Base-by-base conservation (phyloP, 2,113 vertebrate species). In the Tenrec ecaudatus region DNA sequence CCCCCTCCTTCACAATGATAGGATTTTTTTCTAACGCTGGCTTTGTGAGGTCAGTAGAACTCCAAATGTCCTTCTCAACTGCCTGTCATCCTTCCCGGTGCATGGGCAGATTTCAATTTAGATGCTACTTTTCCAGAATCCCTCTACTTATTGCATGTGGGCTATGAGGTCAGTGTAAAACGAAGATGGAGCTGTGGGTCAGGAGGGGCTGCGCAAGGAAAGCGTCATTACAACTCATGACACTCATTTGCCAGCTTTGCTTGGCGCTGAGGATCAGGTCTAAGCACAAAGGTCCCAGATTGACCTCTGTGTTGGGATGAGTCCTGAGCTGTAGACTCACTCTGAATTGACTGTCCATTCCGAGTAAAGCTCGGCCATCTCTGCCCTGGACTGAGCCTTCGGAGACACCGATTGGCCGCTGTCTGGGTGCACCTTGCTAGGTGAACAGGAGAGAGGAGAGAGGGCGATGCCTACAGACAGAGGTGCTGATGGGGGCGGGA, bases 401-500 rank as follows among this genome's bases (percentile, higher is more conserved):
- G 71, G 86, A 93, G 86, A 47, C 23, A 2, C 9, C 27, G 94
- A 95, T 86, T 3, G 36, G 47, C 95, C 89, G 84, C 96, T 96
- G 94, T 96, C 97, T 90, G 38, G 95, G 93, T 75, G 69, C 91
- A 95, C 97, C 95, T 91, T 94, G 29, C 87, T 84, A 47, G 91
- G 91, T 90, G 82, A 86, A 81, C 64, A 95, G 78, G 64, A 2
- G 6, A 57, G 64, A 2, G 6, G 64, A 76, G 64, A 90, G 82
- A 82, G 87, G 92, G 96, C 95, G 93, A 97, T 88, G 89, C 53
- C 86, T 97, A 93, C 86, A 71, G 98, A 97, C 97, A 95, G 71
- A 77, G 96, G 81, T 93, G 96, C 96, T 97, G 96, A 95, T 78
- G 58, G 89, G 40, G 84, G 68, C 93, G 10, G 68, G 95, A n/a